Evolutionary conservation across 2,113 vertebrate genomes (phyloP).

Genomic region (Catharus bicknelli): DNA sequence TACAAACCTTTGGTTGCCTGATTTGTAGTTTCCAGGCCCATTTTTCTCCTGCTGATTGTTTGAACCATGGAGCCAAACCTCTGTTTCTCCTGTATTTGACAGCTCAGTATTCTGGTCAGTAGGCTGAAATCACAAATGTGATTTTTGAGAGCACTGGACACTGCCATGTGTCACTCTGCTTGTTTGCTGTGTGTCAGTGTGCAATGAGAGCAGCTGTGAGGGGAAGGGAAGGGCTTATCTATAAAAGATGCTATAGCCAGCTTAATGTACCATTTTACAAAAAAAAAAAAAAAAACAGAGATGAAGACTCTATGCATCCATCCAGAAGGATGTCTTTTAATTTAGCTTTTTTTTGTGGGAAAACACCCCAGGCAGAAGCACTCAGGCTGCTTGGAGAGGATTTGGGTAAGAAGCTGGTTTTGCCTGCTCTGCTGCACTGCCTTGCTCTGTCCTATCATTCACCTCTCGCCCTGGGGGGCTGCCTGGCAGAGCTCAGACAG

Average conservation of each 20-base stretch:
- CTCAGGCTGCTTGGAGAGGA: not conserved
- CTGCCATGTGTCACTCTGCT: not conserved
- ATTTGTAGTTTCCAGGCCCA: not conserved
- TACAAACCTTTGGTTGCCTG: not conserved
- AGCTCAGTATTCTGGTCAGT: not conserved
- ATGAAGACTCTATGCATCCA: not conserved
- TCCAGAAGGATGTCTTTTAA: not conserved
- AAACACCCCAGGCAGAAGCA: constrained; percentile 9
- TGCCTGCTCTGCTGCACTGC: not conserved
- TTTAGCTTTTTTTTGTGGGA: not conserved
- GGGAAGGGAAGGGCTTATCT: not conserved
- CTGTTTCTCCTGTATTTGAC: not conserved
- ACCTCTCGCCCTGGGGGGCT: not conserved
- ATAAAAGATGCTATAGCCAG: not conserved
- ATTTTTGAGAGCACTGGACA: not conserved
- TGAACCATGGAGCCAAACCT: not conserved
- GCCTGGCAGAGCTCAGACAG: not conserved
- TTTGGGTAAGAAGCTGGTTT: constrained; percentile 21
- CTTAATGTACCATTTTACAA: not conserved
- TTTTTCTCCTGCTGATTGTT: not conserved
- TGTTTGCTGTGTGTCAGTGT: not conserved
- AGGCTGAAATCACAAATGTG: not conserved
- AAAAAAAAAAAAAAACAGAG: not conserved
- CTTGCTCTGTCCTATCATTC: not conserved
- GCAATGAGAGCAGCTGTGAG: not conserved